These are phyloP conservation scores for Drosophila sp. DNA, from an alignment of 1,140 invertebrate species.

Conservation along the genomic window DNA sequence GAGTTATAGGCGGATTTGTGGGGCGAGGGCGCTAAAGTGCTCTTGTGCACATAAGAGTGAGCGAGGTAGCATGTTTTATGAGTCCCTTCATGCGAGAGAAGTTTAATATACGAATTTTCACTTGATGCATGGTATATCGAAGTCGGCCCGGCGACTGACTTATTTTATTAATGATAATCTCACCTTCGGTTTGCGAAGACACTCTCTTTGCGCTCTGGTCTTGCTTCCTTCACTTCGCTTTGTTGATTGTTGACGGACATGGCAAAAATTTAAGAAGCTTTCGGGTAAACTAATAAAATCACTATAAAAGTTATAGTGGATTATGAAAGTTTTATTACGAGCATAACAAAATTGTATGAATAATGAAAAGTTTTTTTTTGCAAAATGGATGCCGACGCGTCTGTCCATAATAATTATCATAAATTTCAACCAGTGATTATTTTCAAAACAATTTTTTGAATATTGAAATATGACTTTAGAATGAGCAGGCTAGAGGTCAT, in stretches of 20 bases:
- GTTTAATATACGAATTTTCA: too few relatives aligned
- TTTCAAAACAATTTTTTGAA: not conserved
- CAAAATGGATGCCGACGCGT: not conserved
- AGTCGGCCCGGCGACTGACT: too few relatives aligned
- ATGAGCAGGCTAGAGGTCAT: too few relatives aligned
- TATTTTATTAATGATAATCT: slow-evolving; percentile 5
- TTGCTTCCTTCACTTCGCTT: not conserved
- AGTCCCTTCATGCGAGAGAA: too few relatives aligned
- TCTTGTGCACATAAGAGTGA: too few relatives aligned
- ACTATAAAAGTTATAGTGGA: slow-evolving; percentile 12
- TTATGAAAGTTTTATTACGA: slow-evolving; percentile 11
- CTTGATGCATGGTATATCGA: too few relatives aligned
- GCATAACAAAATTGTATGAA: slow-evolving; percentile 9
- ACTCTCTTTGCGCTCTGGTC: not conserved
- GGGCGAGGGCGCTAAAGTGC: too few relatives aligned
- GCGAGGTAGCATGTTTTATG: too few relatives aligned
- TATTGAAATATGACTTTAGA: not conserved
- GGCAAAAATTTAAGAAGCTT: slow-evolving; percentile 9
- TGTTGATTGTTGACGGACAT: slow-evolving; percentile 6
- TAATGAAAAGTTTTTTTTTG: not conserved
- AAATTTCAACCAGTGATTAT: not conserved
- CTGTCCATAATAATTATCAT: not conserved
- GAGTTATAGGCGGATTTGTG: too few relatives aligned
- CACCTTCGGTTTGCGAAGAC: not conserved
- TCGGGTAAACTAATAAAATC: slow-evolving; percentile 12